These are phyloP conservation scores for Scaeva pyrastri DNA, from an alignment of 2,888 invertebrate species.

Conservation along the genomic window DNA sequence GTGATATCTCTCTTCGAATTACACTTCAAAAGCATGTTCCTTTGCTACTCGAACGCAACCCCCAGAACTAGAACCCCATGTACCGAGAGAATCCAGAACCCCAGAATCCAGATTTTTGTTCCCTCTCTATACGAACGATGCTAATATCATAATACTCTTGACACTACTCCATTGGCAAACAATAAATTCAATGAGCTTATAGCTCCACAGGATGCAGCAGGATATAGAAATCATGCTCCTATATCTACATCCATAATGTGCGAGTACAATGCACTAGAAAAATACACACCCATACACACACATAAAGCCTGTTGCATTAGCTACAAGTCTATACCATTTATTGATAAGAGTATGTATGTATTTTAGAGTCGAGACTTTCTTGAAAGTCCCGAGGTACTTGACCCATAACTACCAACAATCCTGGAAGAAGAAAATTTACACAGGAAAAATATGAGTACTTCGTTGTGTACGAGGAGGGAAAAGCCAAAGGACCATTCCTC, in stretches of 20 bases:
- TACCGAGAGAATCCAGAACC: no score
- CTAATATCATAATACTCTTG: constrained; percentile 33
- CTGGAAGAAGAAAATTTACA: constrained; percentile 14
- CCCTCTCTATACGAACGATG: no score
- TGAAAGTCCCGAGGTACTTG: constrained; percentile 51
- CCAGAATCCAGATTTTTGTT: no score
- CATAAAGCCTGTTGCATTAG: constrained; percentile 49
- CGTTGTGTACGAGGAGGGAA: not conserved
- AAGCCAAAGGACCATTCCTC: constrained; percentile 10
- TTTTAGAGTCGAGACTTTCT: constrained; percentile 44
- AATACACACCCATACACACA: not conserved
- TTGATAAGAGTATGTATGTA: constrained; percentile 29
- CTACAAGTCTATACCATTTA: no score
- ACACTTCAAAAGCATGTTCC: not conserved
- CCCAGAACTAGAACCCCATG: no score
- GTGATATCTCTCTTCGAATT: not conserved
- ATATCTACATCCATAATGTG: no score
- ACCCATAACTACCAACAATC: constrained; percentile 29
- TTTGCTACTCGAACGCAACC: not conserved
- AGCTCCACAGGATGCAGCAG: not conserved
- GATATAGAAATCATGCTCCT: not conserved
- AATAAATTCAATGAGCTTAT: constrained; percentile 34
- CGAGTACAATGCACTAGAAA: not conserved
- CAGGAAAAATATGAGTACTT: not conserved
- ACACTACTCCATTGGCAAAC: constrained; percentile 45